Evolutionary conservation across 2,797 vertebrate genomes (phyloP).

Genomic region (Gephyroberyx darwinii): DNA sequence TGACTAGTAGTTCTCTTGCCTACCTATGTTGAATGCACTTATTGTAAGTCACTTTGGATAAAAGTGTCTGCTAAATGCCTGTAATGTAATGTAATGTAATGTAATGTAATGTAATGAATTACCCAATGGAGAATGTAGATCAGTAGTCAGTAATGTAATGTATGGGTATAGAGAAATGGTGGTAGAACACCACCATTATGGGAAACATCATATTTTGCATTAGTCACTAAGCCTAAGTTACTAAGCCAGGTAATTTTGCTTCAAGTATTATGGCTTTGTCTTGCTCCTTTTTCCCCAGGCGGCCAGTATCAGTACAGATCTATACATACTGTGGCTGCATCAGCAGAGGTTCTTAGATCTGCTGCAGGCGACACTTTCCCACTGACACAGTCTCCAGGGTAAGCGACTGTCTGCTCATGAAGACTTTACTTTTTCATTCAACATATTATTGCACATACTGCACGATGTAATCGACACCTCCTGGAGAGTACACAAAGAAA

Average conservation of each 20-base stretch:
- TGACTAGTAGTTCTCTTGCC: too few species aligned
- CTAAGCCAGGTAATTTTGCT: neutral
- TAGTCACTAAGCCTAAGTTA: neutral
- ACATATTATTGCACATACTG: neutral
- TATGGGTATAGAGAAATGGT: too few species aligned
- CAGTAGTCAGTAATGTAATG: too few species aligned
- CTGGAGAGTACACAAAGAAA: neutral
- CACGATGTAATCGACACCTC: neutral
- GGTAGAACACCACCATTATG: neutral
- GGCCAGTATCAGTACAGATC: neutral
- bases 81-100: too few species aligned
- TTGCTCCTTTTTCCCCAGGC: constrained; percentile 6
- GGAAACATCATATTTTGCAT: too few species aligned
- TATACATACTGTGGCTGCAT: constrained; percentile 67
- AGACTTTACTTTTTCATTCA: neutral
- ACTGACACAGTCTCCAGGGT: constrained; percentile 42
- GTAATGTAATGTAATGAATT: too few species aligned
- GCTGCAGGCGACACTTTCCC: constrained; percentile 18
- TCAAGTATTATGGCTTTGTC: neutral
- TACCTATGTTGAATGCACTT: too few species aligned
- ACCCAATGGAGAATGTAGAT: too few species aligned
- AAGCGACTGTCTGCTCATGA: constrained; percentile 23
- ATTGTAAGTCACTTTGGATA: too few species aligned
- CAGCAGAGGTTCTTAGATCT: constrained; percentile 68
- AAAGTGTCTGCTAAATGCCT: too few species aligned